These are phyloP conservation scores for Ondatra zibethicus DNA, from an alignment of 2,113 vertebrate genomes.

Conservation along the genomic window DNA sequence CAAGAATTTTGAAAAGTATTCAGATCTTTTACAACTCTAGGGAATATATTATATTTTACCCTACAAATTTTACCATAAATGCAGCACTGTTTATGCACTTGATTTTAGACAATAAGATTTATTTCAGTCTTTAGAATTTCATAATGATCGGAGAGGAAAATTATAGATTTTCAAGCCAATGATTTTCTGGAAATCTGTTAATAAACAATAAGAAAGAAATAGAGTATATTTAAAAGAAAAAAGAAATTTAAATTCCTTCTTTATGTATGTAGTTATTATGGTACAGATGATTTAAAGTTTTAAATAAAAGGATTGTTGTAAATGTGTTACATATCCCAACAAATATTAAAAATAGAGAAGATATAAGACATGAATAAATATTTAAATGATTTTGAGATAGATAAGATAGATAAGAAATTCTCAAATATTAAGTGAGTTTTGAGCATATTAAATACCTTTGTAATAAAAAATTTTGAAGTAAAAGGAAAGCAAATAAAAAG, in stretches of 20 bases:
- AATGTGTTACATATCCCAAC: not conserved
- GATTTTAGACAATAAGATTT: not conserved
- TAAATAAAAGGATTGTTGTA: not conserved
- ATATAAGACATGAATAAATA: not conserved
- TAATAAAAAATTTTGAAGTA: constrained; percentile 26
- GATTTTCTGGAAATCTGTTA: not conserved
- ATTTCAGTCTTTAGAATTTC: not conserved
- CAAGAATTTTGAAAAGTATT: not conserved
- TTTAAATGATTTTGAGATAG: not conserved
- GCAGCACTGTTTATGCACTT: not conserved
- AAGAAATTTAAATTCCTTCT: not conserved
- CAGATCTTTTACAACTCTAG: not conserved
- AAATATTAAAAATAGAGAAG: not conserved
- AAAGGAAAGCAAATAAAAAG: not conserved
- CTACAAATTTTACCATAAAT: not conserved
- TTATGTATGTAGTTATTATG: not conserved
- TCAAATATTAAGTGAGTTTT: constrained; percentile 18
- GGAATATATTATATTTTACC: not conserved
- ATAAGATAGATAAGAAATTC: not conserved
- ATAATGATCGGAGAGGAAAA: not conserved
- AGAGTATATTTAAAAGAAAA: not conserved
- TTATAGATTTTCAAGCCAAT: not conserved
- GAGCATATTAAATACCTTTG: not conserved
- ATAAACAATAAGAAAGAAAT: not conserved
- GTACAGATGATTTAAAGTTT: not conserved